phyloP scores from a whole-genome alignment of 2,113 vertebrate species.

The Colius striatus region DNA sequence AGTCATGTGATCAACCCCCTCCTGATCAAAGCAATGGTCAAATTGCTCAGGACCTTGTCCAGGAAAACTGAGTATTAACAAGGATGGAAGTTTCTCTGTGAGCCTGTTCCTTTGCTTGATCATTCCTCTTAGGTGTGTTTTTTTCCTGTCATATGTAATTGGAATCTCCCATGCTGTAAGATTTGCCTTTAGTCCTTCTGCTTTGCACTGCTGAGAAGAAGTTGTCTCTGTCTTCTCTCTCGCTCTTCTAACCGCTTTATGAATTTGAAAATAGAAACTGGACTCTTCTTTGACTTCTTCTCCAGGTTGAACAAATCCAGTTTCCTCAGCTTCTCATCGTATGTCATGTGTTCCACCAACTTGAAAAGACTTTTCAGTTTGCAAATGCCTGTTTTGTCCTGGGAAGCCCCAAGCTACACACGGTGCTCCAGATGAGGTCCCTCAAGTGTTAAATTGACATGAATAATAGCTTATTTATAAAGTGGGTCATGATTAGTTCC shows the following conservation, averaged over 20 bases:
- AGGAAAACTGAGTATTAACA: background rate
- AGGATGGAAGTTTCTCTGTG: background rate
- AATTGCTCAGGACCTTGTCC: background rate
- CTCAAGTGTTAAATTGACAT: background rate
- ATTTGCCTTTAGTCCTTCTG: background rate
- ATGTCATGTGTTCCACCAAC: background rate
- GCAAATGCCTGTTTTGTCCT: background rate
- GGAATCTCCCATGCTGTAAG: background rate
- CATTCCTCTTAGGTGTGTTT: background rate
- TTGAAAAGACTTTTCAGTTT: background rate
- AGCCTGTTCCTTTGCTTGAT: background rate
- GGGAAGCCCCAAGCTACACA: background rate
- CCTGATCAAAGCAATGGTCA: background rate
- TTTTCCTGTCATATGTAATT: background rate
- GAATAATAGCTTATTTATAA: background rate
- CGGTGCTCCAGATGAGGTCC: background rate
- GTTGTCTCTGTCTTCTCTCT: background rate
- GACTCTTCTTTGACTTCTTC: background rate
- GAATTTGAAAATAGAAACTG: constrained; percentile 1
- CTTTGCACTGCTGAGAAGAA: background rate
- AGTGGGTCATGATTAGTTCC: background rate
- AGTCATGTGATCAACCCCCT: background rate
- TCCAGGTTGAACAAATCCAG: background rate
- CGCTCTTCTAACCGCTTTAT: background rate
- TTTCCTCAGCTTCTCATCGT: background rate